phyloP scores from a whole-genome alignment of 2,888 invertebrate species.

The Dasysyrphus albostriatus region DNA sequence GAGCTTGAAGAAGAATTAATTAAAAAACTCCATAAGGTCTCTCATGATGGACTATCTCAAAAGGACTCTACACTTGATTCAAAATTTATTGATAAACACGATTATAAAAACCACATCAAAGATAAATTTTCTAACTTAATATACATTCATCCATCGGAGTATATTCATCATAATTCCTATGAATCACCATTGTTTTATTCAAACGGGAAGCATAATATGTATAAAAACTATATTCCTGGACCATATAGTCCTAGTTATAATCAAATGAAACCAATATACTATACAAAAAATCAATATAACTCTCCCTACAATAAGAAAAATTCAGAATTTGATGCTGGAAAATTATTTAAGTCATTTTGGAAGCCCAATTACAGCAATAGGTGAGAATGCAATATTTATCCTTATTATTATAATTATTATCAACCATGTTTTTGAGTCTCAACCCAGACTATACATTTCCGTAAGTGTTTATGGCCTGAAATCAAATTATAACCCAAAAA shows the following conservation, averaged over 20 bases:
- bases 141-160: slow-evolving; percentile 61
- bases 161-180: slow-evolving; percentile 10
- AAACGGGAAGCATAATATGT: background rate
- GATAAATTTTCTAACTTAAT: slow-evolving; percentile 42
- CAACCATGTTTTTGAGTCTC: too few relatives aligned
- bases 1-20: slow-evolving; percentile 81
- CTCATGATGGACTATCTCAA: slow-evolving; percentile 79
- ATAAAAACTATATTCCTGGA: slow-evolving; percentile 12
- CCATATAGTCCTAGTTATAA: slow-evolving; percentile 14
- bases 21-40: slow-evolving; percentile 80
- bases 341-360: background rate
- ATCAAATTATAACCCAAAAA: too few relatives aligned
- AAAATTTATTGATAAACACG: slow-evolving; percentile 71
- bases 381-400: background rate
- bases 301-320: slow-evolving; percentile 38
- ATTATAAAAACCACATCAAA: background rate
- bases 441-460: too few relatives aligned
- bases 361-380: slow-evolving; percentile 10
- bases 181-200: background rate
- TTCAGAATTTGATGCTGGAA: slow-evolving; percentile 14
- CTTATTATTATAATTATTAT: too few relatives aligned
- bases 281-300: background rate
- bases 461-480: too few relatives aligned
- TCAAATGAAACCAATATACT: background rate
- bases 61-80: slow-evolving; percentile 77